Base-by-base conservation (phyloP, 2,888 invertebrate species). In the Latrodectus elegans region DNA sequence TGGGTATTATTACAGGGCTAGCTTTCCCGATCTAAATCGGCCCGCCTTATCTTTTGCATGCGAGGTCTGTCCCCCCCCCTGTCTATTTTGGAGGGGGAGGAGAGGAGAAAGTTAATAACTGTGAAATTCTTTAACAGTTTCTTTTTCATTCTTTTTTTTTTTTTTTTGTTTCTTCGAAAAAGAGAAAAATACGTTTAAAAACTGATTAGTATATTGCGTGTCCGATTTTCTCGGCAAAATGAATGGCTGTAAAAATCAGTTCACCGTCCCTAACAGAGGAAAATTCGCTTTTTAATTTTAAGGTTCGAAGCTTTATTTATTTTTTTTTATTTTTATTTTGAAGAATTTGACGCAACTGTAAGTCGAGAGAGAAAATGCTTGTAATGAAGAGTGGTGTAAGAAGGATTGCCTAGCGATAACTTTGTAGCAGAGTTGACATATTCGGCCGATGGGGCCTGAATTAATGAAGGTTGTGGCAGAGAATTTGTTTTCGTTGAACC, bases 171-270 rank as follows among this genome's bases (percentile, higher is more conserved):
- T 38, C 38, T 38, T 38, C 38, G 38, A 38, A 38, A 76, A 86
- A 78, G 67, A 77, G 76, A 26, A 71, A 80, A 81, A 87, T 77
- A 75, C 86, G 67, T 87, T 87, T 87, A 87, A 87, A 87, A 87
- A 87, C 86, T 87, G 86, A 87, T 87, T 87, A 87, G 86, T 81
- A 76, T 87, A 81, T 87, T 82, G 86, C 86, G 86, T 87, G 86
- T 77, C 64, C 51, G 85, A 68, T 26, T 60, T 71, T 51, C 76
- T 71, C 64, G 77, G 49, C 83, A 53, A 65, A 84, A 78, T 78
- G 72, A 81, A 80, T 80, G 77, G 71, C 81, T 87, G 75, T 77
- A 71, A 80, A 80, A 87, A 81, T 87, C 81, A 65, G 65, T 81
- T 87, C 77, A 77, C 52, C 73, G 81, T 81, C 72, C 75, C 51